Conservation (phyloP, 2,888 invertebrate genomes). For the Tachina grossa region DNA sequence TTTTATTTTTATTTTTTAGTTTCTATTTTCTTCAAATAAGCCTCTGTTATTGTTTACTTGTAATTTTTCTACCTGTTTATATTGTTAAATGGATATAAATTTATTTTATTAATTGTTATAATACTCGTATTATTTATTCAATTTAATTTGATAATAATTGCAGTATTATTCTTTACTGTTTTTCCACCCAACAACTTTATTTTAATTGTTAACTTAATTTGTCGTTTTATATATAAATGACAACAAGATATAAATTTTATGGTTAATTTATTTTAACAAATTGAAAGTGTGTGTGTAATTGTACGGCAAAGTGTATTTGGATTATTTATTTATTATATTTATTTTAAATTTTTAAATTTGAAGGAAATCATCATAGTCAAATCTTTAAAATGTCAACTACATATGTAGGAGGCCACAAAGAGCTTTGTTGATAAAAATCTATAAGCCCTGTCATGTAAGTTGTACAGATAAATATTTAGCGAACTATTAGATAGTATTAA, state of each 20-base stretch:
- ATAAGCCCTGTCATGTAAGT: too few relatives aligned
- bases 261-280: neutral
- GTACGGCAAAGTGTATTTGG: too few relatives aligned
- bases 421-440: too few relatives aligned
- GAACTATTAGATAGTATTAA: too few relatives aligned
- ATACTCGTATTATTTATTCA: conserved; percentile 51
- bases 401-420: too few relatives aligned
- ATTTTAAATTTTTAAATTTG: too few relatives aligned
- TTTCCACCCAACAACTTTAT: conserved; percentile 11
- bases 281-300: neutral
- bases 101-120: conserved; percentile 56
- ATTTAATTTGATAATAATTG: conserved; percentile 55
- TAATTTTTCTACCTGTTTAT: conserved; percentile 55
- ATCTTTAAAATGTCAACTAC: too few relatives aligned
- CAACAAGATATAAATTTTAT: neutral
- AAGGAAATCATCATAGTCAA: too few relatives aligned
- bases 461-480: too few relatives aligned
- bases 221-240: conserved; percentile 11
- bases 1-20: too few relatives aligned
- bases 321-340: too few relatives aligned
- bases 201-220: conserved; percentile 48
- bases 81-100: conserved; percentile 45
- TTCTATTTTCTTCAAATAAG: too few relatives aligned
- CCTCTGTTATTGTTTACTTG: conserved; percentile 41
- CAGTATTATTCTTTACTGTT: conserved; percentile 42